Evolutionary conservation across 2,113 vertebrate genomes (phyloP).

Genomic region (Marmota flaviventris): DNA sequence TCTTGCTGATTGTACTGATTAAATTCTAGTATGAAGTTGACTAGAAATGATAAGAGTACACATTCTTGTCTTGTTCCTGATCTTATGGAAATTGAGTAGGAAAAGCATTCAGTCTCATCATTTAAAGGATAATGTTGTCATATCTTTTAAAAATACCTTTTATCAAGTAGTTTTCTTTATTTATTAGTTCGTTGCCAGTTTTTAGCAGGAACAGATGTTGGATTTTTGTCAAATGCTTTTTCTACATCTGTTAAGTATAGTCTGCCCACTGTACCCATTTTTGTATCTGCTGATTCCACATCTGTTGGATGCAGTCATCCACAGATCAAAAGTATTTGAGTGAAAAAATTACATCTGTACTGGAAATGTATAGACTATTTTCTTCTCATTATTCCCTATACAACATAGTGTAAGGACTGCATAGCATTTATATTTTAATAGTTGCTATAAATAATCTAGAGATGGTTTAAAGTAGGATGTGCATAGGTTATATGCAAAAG

Average conservation of each 20-base stretch:
- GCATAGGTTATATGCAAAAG: not conserved
- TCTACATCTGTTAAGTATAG: not conserved
- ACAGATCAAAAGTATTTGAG: not conserved
- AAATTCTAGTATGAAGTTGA: not conserved
- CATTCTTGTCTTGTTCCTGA: not conserved
- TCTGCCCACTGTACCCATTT: not conserved
- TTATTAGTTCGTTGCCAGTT: constrained; percentile 2
- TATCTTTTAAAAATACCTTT: not conserved
- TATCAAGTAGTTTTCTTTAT: not conserved
- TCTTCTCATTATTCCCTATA: not conserved
- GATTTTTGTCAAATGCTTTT: constrained; percentile 31
- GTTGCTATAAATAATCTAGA: not conserved
- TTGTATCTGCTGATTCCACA: too few species aligned
- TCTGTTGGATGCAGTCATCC: not conserved
- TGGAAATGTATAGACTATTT: not conserved
- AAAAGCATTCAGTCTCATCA: not conserved
- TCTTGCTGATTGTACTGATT: not conserved
- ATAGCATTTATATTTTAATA: not conserved
- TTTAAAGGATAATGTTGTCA: not conserved
- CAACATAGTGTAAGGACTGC: not conserved
- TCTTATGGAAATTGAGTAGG: not conserved
- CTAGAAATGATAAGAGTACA: not conserved
- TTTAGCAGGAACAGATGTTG: constrained; percentile 27
- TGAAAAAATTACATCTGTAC: not conserved
- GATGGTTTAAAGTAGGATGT: not conserved